phyloP scores from a whole-genome alignment of 2,888 invertebrate genomes.

The Frankliniella intonsa region DNA sequence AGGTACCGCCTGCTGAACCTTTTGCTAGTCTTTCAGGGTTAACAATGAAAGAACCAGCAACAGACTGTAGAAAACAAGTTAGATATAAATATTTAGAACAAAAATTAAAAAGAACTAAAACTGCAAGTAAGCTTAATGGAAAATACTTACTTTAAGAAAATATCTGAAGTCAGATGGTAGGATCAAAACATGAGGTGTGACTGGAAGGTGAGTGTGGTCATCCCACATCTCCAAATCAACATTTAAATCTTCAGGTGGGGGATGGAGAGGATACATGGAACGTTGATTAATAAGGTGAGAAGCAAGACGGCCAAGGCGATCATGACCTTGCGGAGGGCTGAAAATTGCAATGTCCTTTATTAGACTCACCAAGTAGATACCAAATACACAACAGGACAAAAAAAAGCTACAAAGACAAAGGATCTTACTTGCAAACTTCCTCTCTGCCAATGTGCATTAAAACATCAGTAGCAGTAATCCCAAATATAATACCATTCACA shows the following conservation, averaged over 20 bases:
- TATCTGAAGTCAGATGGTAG: conserved; percentile 79
- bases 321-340: conserved; percentile 50
- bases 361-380: not conserved
- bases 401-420: conserved; percentile 3
- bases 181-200: conserved; percentile 75
- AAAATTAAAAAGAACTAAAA: not conserved
- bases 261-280: conserved; percentile 77
- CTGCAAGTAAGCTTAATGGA: not conserved
- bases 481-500: conserved; percentile 71
- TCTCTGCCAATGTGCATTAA: conserved; percentile 76
- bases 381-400: conserved; percentile 14
- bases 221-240: conserved; percentile 69
- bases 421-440: conserved; percentile 66
- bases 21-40: conserved; percentile 82
- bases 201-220: conserved; percentile 63
- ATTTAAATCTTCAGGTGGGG: conserved; percentile 60
- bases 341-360: not conserved
- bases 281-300: conserved; percentile 71
- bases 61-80: conserved; percentile 55
- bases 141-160: conserved; percentile 65
- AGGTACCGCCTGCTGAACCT: conserved; percentile 69
- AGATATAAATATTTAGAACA: conserved; percentile 22
- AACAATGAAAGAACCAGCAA: conserved; percentile 71
- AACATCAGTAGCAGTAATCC: conserved; percentile 75
- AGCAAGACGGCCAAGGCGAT: conserved; percentile 71